Evolutionary conservation across 1,140 invertebrate species (phyloP).

Genomic region (Philotrypesis tridentata): DNA sequence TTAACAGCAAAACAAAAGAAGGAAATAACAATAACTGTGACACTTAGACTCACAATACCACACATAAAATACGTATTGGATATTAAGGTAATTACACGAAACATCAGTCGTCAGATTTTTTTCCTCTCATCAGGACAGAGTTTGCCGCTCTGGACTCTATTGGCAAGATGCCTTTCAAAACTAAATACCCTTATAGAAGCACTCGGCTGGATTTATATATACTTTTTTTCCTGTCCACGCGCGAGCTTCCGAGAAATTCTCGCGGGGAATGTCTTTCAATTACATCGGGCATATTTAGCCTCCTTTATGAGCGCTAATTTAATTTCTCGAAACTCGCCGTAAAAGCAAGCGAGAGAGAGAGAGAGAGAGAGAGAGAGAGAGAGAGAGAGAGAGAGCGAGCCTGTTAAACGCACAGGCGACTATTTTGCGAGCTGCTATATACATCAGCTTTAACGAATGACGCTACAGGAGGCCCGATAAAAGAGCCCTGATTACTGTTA

Average conservation of each 20-base stretch:
- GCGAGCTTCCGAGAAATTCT: conserved; percentile 10
- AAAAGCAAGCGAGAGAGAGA: too few species aligned
- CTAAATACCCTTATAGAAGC: not conserved
- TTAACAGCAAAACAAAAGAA: too few species aligned
- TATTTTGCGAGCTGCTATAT: too few species aligned
- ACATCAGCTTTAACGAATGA: conserved; percentile 5
- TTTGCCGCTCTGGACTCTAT: not conserved
- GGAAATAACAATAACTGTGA: too few species aligned
- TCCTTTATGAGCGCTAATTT: conserved; percentile 31
- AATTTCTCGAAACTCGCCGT: conserved; percentile 16
- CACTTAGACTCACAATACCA: too few species aligned
- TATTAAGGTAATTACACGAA: conserved; percentile 30
- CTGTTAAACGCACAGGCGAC: conserved; percentile 12
- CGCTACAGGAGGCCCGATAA: not conserved
- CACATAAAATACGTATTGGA: too few species aligned
- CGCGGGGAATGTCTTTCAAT: conserved; percentile 11
- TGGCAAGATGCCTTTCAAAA: conserved; percentile 39
- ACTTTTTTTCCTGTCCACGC: not conserved
- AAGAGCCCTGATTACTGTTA: not conserved
- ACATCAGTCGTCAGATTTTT: not conserved
- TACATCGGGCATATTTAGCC: conserved; percentile 23
- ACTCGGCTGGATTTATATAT: conserved; percentile 6
- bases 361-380: too few species aligned
- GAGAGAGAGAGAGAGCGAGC: too few species aligned
- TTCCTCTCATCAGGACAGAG: not conserved